These are phyloP conservation scores for Archilochus colubris DNA, from an alignment of 2,113 vertebrate species.

Conservation along the genomic window DNA sequence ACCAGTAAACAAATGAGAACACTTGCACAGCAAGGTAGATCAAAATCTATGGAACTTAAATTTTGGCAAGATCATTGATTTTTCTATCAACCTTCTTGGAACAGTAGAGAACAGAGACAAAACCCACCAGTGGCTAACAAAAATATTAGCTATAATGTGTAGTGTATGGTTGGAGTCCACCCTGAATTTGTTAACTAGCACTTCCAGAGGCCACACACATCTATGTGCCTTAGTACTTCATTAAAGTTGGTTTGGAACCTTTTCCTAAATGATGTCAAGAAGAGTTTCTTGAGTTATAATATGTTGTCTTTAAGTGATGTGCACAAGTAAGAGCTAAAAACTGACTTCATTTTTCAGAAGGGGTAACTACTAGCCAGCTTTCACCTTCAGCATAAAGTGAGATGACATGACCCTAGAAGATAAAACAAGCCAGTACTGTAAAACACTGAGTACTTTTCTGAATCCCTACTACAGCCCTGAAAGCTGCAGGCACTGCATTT, in stretches of 20 bases:
- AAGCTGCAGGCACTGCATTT: not conserved
- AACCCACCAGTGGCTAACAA: not conserved
- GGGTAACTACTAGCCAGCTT: not conserved
- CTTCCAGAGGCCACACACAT: not conserved
- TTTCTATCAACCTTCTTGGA: not conserved
- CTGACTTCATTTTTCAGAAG: not conserved
- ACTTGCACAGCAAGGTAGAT: not conserved
- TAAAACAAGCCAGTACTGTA: not conserved
- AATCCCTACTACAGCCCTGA: not conserved
- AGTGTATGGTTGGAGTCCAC: not conserved
- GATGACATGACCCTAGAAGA: not conserved
- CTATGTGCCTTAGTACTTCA: not conserved
- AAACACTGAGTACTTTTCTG: not conserved
- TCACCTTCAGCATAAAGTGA: not conserved
- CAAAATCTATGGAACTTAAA: not conserved
- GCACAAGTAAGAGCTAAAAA: not conserved
- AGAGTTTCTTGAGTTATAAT: not conserved
- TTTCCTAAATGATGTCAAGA: not conserved
- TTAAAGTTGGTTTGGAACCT: not conserved
- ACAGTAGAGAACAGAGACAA: not conserved
- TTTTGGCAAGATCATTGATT: not conserved
- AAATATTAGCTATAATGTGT: not conserved
- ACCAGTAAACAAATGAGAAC: not conserved
- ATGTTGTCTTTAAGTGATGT: not conserved
- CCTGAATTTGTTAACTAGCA: not conserved